phyloP scores from a whole-genome alignment of 2,113 vertebrate species.

The Uropsilus gracilis region DNA sequence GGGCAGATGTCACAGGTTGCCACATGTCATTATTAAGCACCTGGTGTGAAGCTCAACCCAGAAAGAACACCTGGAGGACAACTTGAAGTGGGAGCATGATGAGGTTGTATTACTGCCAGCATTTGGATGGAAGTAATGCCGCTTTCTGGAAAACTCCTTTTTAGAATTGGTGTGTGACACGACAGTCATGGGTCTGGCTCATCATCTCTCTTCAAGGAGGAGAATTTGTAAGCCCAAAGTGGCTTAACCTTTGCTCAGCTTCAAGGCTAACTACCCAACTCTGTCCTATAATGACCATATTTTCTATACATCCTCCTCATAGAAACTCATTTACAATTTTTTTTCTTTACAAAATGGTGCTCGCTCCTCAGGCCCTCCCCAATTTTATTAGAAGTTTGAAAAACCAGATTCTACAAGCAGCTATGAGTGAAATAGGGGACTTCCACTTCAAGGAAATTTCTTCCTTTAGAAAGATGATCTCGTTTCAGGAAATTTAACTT shows the following conservation, averaged over 20 bases:
- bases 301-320: not conserved
- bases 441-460: not conserved
- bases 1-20: slow-evolving; percentile 74
- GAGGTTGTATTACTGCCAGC: not conserved
- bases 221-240: too few relatives aligned
- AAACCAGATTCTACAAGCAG: slow-evolving; percentile 39
- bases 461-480: slow-evolving; percentile 25
- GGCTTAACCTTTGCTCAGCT: not conserved
- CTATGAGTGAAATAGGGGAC: not conserved
- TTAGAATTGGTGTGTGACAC: not conserved
- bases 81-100: slow-evolving; percentile 11
- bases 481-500: too few relatives aligned
- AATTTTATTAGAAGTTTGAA: slow-evolving; percentile 32
- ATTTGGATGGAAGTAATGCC: slow-evolving; percentile 12
- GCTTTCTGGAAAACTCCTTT: not conserved
- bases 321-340: not conserved
- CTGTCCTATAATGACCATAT: not conserved
- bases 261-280: not conserved
- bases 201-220: not conserved
- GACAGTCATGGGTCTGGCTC: not conserved
- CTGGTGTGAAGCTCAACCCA: slow-evolving; percentile 59
- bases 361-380: not conserved
- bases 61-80: slow-evolving; percentile 69
- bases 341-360: slow-evolving; percentile 19
- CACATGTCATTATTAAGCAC: slow-evolving; percentile 62